Evolutionary conservation across 2,113 vertebrate species (phyloP).

Genomic region (Anhinga rufa): DNA sequence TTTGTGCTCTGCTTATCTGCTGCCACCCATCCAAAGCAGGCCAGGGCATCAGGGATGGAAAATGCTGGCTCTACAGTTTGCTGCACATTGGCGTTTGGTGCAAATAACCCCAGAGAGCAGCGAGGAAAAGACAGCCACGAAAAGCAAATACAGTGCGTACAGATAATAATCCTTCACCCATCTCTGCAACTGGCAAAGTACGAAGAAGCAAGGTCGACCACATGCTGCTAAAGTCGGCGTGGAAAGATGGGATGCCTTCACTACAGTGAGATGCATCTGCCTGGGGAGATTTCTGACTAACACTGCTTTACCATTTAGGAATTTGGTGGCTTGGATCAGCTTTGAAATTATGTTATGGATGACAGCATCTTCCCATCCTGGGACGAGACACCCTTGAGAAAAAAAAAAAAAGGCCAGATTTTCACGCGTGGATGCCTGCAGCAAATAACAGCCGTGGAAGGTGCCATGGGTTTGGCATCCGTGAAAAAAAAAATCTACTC

Average conservation of each 20-base stretch:
- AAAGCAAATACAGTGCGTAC: neutral
- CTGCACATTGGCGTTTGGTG: neutral
- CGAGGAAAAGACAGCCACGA: neutral
- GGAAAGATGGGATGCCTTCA: neutral
- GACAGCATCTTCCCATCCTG: neutral
- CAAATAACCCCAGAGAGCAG: neutral
- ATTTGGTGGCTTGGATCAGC: conserved; percentile 6
- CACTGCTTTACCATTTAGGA: neutral
- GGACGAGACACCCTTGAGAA: neutral
- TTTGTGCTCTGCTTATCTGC: neutral
- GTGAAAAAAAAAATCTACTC: neutral
- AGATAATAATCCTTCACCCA: neutral
- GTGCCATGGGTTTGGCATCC: neutral
- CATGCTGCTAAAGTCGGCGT: fast-evolving
- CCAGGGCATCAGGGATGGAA: neutral
- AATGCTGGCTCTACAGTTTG: neutral
- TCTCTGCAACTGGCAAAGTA: neutral
- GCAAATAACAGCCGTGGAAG: neutral
- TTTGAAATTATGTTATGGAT: neutral
- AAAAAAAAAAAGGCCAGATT: neutral
- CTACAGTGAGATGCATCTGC: neutral
- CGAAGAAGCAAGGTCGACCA: neutral
- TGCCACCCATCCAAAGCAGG: neutral
- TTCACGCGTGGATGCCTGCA: neutral
- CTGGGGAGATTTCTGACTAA: neutral